phyloP scores from a whole-genome alignment of 1,140 invertebrate genomes.

The Chironomus tepperi region DNA sequence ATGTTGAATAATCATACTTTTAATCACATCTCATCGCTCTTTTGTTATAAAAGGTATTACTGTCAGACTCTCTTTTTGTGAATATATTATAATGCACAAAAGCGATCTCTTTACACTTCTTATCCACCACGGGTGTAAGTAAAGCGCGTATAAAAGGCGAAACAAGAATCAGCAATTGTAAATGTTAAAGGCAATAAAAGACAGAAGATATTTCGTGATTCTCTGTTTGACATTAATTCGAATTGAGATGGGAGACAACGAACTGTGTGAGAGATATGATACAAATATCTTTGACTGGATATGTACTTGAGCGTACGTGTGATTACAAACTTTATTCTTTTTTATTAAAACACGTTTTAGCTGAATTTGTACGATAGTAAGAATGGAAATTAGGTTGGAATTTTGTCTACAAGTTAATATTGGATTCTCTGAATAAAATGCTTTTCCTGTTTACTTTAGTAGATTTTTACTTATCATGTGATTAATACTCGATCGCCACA shows the following conservation, averaged over 20 bases:
- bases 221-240: constrained; percentile 6
- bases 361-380: too few relatives aligned
- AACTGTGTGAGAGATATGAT: too few relatives aligned
- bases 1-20: constrained; percentile 20
- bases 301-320: not conserved
- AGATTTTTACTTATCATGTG: too few relatives aligned
- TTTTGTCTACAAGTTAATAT: too few relatives aligned
- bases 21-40: constrained; percentile 17
- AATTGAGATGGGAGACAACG: constrained; percentile 2
- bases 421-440: too few relatives aligned
- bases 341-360: not conserved
- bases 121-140: too few relatives aligned
- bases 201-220: constrained; percentile 1
- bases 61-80: not conserved
- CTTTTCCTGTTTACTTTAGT: too few relatives aligned
- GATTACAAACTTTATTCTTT: not conserved
- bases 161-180: not conserved
- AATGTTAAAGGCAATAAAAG: not conserved
- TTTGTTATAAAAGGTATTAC: constrained; percentile 6
- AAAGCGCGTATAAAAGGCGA: not conserved
- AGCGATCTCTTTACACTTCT: too few relatives aligned
- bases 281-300: too few relatives aligned
- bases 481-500: too few relatives aligned
- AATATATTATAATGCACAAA: not conserved
- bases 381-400: too few relatives aligned